Evolutionary conservation across 2,113 vertebrate species (phyloP).

Genomic region (Sorex araneus): DNA sequence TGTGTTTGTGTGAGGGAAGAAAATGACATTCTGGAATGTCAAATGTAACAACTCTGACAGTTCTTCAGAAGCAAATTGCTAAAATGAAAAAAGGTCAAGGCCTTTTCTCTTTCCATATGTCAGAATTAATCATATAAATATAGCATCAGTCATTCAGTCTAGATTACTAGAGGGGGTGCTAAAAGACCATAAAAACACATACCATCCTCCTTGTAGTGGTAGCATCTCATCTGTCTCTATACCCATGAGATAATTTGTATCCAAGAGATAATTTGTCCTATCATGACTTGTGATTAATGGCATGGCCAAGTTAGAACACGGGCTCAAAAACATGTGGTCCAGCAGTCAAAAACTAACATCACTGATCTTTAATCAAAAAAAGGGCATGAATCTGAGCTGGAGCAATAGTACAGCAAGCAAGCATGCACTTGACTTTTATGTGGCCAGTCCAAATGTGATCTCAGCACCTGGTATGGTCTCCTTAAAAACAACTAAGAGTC

Average conservation of each 20-base stretch:
- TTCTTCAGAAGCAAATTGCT: slow-evolving; percentile 49
- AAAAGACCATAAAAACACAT: slow-evolving; percentile 5
- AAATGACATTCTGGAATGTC: slow-evolving; percentile 11
- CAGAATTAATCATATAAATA: background rate
- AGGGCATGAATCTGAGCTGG: background rate
- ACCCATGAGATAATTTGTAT: background rate
- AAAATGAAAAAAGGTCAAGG: slow-evolving; percentile 26
- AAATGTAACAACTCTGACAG: background rate
- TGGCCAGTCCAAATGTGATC: too few relatives aligned
- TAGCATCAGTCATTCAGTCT: slow-evolving; percentile 29
- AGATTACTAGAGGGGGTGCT: too few relatives aligned
- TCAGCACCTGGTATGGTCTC: too few relatives aligned
- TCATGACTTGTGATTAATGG: background rate
- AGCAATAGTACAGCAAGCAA: too few relatives aligned
- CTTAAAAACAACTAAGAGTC: too few relatives aligned
- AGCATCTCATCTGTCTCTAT: too few relatives aligned
- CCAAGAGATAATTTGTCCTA: background rate
- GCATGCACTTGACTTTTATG: too few relatives aligned
- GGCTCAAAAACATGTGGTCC: background rate
- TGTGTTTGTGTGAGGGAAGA: background rate
- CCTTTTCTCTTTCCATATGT: background rate
- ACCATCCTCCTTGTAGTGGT: background rate
- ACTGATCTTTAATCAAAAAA: background rate
- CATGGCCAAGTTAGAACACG: background rate
- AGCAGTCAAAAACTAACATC: slow-evolving; percentile 2